Conservation (phyloP, 2,113 vertebrate genomes). For the Ciconia maguari region DNA sequence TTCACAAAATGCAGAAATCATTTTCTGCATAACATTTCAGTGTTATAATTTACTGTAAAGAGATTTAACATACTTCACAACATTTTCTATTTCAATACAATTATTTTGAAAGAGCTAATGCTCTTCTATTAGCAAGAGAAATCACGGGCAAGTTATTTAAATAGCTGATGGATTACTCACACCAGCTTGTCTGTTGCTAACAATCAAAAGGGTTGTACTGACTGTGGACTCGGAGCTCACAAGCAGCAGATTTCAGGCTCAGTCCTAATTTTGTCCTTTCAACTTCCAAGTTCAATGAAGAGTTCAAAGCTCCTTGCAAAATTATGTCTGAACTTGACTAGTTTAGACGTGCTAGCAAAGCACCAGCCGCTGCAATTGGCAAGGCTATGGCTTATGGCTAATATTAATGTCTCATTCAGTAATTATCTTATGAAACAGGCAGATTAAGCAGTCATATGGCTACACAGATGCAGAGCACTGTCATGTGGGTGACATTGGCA, state of each 20-base stretch:
- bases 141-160: background rate
- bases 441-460: slow-evolving; percentile 38
- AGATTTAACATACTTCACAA: background rate
- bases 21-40: background rate
- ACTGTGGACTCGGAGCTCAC: background rate
- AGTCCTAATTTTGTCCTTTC: background rate
- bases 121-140: background rate
- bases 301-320: background rate
- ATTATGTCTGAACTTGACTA: background rate
- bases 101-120: background rate
- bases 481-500: slow-evolving; percentile 18
- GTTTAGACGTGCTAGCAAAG: background rate
- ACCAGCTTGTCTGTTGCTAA: background rate
- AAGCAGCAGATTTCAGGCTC: background rate
- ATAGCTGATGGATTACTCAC: background rate
- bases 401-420: background rate
- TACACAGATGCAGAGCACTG: slow-evolving; percentile 30
- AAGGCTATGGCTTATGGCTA: background rate
- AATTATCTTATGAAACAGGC: slow-evolving; percentile 46
- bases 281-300: fast-evolving
- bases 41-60: background rate
- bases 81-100: background rate
- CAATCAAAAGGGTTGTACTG: background rate
- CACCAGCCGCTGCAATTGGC: background rate
- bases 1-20: background rate